These are phyloP conservation scores for Erebia ligea DNA, from an alignment of 2,888 invertebrate genomes.

Conservation along the genomic window DNA sequence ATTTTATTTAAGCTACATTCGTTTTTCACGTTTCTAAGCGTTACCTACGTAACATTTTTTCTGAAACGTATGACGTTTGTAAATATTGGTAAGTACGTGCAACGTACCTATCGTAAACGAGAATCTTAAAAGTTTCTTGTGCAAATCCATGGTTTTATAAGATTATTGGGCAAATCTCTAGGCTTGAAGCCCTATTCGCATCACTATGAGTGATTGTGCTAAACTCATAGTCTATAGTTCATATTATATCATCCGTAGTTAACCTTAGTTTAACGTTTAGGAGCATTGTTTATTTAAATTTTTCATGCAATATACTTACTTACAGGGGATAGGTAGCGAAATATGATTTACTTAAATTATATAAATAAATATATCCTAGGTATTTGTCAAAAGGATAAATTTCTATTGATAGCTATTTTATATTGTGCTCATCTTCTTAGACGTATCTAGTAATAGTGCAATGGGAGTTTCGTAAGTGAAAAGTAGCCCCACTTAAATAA, in stretches of 20 bases:
- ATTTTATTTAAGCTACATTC: neutral
- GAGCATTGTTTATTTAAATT: constrained; percentile 52
- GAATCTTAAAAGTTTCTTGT: constrained; percentile 3
- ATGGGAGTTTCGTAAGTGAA: constrained; percentile 7
- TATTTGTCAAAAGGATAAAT: constrained; percentile 4
- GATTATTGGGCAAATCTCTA: constrained; percentile 36
- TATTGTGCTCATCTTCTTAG: constrained; percentile 11
- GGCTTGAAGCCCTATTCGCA: constrained; percentile 62
- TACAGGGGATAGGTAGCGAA: constrained; percentile 50
- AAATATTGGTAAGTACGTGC: neutral
- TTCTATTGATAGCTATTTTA: constrained; percentile 6
- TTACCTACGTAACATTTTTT: neutral
- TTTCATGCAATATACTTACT: constrained; percentile 43
- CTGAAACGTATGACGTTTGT: constrained; percentile 15
- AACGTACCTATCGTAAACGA: neutral
- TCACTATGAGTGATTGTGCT: constrained; percentile 83
- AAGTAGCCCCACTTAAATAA: constrained; percentile 12
- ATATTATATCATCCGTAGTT: constrained; percentile 62
- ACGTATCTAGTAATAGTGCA: constrained; percentile 8
- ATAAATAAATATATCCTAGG: neutral
- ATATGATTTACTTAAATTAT: constrained; percentile 32
- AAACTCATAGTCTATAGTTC: constrained; percentile 80
- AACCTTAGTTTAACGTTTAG: constrained; percentile 57
- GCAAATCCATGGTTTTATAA: constrained; percentile 19
- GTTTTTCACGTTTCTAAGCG: neutral